Base-by-base conservation (phyloP, 2,113 vertebrate genomes). In the Solea senegalensis region DNA sequence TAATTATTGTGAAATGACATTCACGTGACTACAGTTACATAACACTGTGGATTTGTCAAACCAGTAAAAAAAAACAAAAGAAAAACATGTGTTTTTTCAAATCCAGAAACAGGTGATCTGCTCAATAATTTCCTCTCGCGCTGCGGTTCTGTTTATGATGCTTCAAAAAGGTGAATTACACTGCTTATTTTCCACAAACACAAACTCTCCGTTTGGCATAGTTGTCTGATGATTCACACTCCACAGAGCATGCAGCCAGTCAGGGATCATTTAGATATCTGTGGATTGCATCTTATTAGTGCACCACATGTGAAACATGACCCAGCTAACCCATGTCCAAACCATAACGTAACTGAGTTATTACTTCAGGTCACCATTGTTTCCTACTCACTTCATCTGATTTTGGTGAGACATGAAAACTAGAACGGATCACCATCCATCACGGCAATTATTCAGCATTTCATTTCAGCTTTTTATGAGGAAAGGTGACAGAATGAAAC, bases 221-320 rank as follows among this genome's bases (percentile, higher is more conserved):
- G 12, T 59, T 53, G 52, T 76, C 40, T 66, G 41, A 81, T 87
- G 83, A 89, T 77, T 90, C 88, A 89, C 58, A 41, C 34, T 44
- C 66, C 67, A 72, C 9, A 48, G 11, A 54, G 43, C 63, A 55
- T 43, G 60, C 40, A 58, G n/a, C 64, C 52, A 83, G 69, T 72
- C 66, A 72, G 56, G 48, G n/a, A 75, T 70, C 0, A 68, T 73
- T 78, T 80, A 68, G 71, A 85, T 63, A 61, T 46, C 26, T 61
- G 7, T 55, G 66, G 48, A 70, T 81, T 70, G 27, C 44, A 70
- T 73, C 52, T 75, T 69, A 55, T 74, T 64, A 62, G 59, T 64
- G 40, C 8, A 14, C 16, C 26, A 63, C 34, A 76, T n/a, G 73
- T 51, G 59, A 65, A 61, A 34, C 28, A 66, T 54, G 62, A 44